Conservation (phyloP, 2,888 invertebrate species). For the Amiota mariae region DNA sequence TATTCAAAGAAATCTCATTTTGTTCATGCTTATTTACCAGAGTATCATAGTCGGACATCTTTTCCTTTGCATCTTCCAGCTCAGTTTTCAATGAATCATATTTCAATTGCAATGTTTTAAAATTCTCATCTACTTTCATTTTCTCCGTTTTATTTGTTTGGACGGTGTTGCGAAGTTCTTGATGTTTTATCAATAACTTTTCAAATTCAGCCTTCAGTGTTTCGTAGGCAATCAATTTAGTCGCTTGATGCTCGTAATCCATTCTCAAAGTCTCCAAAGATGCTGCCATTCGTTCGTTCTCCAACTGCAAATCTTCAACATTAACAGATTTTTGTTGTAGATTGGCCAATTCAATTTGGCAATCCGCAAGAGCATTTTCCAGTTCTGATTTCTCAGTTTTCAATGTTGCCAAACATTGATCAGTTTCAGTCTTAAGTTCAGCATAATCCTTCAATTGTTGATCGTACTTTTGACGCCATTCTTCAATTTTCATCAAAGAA, state of each 20-base stretch:
- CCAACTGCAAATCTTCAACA: neutral
- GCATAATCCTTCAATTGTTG: neutral
- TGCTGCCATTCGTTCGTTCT: neutral
- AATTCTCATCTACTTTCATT: constrained; percentile 28
- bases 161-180: neutral
- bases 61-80: constrained; percentile 36
- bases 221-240: neutral
- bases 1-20: constrained; percentile 25
- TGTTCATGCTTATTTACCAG: constrained; percentile 39
- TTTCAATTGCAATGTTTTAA: constrained; percentile 41
- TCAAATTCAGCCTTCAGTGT: neutral
- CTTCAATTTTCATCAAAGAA: neutral
- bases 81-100: constrained; percentile 37
- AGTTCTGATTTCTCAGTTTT: constrained; percentile 37
- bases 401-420: constrained; percentile 37
- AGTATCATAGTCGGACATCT: constrained; percentile 31
- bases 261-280: neutral
- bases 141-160: neutral
- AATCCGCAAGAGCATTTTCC: constrained; percentile 23
- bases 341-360: constrained; percentile 4
- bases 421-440: constrained; percentile 32
- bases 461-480: neutral
- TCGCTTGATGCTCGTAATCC: neutral
- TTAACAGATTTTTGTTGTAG: neutral
- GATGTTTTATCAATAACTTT: neutral